Evolutionary conservation across 2,113 vertebrate genomes (phyloP).

Genomic region (Theristicus caerulescens): DNA sequence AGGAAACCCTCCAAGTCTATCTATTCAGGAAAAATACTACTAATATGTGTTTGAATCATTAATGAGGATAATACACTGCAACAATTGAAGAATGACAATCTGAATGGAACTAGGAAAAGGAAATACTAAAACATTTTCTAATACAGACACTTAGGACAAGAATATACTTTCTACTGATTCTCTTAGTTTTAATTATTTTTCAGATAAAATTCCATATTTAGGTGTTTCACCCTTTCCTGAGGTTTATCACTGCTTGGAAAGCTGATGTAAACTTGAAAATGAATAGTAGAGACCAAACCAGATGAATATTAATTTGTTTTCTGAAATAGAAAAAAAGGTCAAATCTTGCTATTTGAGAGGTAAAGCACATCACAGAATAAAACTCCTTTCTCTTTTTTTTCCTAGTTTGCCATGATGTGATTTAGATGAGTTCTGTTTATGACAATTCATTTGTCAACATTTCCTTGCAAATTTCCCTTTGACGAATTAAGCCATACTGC

Average conservation of each 20-base stretch:
- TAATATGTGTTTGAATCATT: background rate
- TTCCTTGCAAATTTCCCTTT: background rate
- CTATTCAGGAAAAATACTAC: background rate
- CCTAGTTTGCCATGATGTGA: background rate
- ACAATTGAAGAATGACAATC: background rate
- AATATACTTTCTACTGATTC: background rate
- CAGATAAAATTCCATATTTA: background rate
- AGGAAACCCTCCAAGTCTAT: background rate
- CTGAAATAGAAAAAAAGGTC: background rate
- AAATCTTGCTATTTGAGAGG: background rate
- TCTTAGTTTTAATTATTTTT: background rate
- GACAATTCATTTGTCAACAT: background rate
- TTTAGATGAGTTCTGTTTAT: background rate
- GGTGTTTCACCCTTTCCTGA: background rate
- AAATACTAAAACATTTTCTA: background rate
- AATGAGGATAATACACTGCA: background rate
- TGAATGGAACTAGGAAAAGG: background rate
- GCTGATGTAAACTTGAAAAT: background rate
- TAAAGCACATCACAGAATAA: background rate
- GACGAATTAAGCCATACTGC: background rate
- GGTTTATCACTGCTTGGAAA: background rate
- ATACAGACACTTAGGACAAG: background rate
- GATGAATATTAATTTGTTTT: background rate
- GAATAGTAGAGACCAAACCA: background rate
- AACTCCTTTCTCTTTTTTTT: background rate